phyloP scores from a whole-genome alignment of 2,797 vertebrate species.

The Argentina silus region DNA sequence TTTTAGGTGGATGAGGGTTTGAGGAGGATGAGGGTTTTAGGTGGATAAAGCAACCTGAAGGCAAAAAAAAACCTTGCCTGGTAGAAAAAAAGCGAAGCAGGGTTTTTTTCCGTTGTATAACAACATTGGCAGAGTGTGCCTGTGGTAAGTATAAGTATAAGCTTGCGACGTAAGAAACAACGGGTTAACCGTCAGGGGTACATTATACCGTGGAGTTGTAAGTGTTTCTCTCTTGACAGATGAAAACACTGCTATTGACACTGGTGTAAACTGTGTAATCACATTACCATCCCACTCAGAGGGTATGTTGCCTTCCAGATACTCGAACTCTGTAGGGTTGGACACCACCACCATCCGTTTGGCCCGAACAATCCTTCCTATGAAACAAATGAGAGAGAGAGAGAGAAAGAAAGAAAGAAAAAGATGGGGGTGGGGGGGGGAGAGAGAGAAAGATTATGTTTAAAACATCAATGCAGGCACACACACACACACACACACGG shows the following conservation, averaged over 20 bases:
- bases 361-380: slow-evolving; percentile 84
- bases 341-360: slow-evolving; percentile 84
- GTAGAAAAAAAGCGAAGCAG: slow-evolving; percentile 68
- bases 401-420: too few relatives aligned
- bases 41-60: slow-evolving; percentile 76
- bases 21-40: slow-evolving; percentile 78
- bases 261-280: too few relatives aligned
- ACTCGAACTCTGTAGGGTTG: slow-evolving; percentile 80
- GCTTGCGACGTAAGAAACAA: too few relatives aligned
- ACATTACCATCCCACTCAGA: slow-evolving; percentile 94
- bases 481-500: slow-evolving; percentile 20
- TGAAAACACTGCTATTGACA: too few relatives aligned
- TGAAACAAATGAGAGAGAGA: slow-evolving; percentile 47
- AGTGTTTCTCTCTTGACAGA: not conserved
- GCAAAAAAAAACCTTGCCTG: slow-evolving; percentile 72
- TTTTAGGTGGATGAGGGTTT: slow-evolving; percentile 80
- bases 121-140: slow-evolving; percentile 47
- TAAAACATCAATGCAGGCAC: not conserved
- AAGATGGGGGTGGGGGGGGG: slow-evolving; percentile 14
- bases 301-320: slow-evolving; percentile 86
- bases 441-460: slow-evolving; percentile 20
- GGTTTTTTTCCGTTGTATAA: slow-evolving; percentile 60
- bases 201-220: too few relatives aligned
- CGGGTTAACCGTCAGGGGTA: too few relatives aligned
- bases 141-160: too few relatives aligned